Conservation (phyloP, 2,797 vertebrate genomes). For the Scolopax bukidnonensis region DNA sequence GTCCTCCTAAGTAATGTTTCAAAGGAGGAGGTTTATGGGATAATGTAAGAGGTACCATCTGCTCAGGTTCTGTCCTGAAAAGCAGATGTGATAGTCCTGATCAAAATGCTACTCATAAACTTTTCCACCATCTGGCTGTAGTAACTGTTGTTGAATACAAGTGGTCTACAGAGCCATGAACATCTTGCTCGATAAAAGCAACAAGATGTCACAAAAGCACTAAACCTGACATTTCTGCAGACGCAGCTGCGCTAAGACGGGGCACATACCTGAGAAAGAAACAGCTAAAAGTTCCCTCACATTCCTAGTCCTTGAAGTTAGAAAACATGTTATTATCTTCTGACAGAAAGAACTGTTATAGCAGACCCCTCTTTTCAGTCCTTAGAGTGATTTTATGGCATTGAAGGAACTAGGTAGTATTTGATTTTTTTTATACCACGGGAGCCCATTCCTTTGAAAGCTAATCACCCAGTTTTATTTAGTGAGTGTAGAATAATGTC, state of each 20-base stretch:
- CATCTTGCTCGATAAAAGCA: constrained; percentile 29
- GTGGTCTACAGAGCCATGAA: not conserved
- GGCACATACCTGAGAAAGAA: not conserved
- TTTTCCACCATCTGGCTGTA: not conserved
- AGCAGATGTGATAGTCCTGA: not conserved
- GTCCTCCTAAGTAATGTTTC: not conserved
- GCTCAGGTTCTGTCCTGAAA: not conserved
- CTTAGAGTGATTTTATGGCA: not conserved
- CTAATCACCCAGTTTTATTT: constrained; percentile 57
- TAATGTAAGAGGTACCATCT: not conserved
- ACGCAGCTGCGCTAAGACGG: not conserved
- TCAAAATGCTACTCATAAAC: constrained; percentile 17
- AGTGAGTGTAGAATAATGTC: constrained; percentile 52
- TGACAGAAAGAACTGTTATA: not conserved
- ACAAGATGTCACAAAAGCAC: constrained; percentile 8
- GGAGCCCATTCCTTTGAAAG: constrained; percentile 65
- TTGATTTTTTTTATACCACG: not conserved
- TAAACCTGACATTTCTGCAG: constrained; percentile 16
- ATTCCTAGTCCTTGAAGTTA: constrained; percentile 16
- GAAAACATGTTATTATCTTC: constrained; percentile 4
- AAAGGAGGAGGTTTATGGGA: not conserved
- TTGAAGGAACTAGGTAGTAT: not conserved
- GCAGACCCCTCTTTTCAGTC: not conserved
- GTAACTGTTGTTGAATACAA: not conserved
- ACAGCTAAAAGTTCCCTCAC: not conserved